Evolutionary conservation across 2,888 invertebrate species (phyloP), one percentile per base, ranked within the genome.

Genomic region (Lathronympha strigana): DNA sequence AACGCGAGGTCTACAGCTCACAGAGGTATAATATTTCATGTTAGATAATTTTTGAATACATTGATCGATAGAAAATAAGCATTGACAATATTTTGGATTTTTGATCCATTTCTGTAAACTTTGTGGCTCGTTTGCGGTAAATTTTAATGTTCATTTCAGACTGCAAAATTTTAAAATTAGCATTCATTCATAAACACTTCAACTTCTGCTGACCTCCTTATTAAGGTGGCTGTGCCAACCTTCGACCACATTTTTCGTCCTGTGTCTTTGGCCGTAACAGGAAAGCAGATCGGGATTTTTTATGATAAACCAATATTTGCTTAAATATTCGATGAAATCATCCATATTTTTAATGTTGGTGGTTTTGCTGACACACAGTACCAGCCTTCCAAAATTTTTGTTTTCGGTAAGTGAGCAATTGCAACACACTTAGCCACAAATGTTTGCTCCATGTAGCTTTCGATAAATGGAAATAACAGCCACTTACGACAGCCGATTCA

Each of bases 221-320:
- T 36, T 36, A 36, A 36, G 5, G 36, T 36, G 36, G 36, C 36
- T 36, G 36, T 13, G 36, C 36, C 36, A 36, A 36, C 36, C 36
- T 36, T 36, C 36, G 36, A 36, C 36, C 36, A 36, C 36, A n/a
- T 36, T 36, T 13, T 36, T 36, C 36, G 36, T 36, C 36, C 36
- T 13, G 36, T 36, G 36, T 36, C 36, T 36, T 36, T 36, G 36
- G 1, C 36, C 36, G 36, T 36, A 36, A 36, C 36, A 36, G 4
- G 36, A 36, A 36, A 4, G 36, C 36, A 36, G 36, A 36, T 36
- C 36, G 11, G 13, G 11, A 36, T 36, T 36, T 36, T 36, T 36
- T 36, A 36, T n/a, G n/a, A 36, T 36, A n/a, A 36, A 36, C 36
- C 36, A 36, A 36, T 36, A 36, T n/a, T n/a, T n/a, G n/a, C n/a